Evolutionary conservation across 2,113 vertebrate genomes (phyloP).

Genomic region (Eretmochelys imbricata): DNA sequence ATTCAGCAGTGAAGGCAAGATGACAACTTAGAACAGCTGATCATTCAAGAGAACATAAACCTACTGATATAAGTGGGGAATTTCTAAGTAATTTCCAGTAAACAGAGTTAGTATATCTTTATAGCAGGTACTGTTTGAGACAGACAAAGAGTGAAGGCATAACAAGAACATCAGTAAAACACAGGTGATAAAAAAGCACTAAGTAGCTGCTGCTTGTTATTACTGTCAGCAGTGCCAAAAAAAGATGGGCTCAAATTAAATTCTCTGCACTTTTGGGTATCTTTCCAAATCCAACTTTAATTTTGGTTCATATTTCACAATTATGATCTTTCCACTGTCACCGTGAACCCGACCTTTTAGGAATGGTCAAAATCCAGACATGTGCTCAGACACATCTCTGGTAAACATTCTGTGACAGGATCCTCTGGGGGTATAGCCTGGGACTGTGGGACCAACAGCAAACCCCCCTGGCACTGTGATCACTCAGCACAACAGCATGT

Average conservation of each 20-base stretch:
- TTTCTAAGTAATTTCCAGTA: too few relatives aligned
- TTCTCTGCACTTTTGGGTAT: background rate
- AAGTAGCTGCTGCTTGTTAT: background rate
- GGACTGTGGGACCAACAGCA: too few relatives aligned
- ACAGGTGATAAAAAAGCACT: background rate
- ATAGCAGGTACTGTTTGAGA: background rate
- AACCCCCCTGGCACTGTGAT: too few relatives aligned
- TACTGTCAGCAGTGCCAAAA: background rate
- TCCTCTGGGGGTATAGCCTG: too few relatives aligned
- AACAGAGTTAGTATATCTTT: too few relatives aligned
- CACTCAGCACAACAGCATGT: too few relatives aligned
- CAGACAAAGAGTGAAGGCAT: background rate
- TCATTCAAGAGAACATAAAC: too few relatives aligned
- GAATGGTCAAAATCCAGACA: constrained; percentile 11
- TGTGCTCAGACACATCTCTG: constrained; percentile 40
- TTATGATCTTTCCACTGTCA: constrained; percentile 11
- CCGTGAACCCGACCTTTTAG: constrained; percentile 22
- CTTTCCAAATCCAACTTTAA: background rate
- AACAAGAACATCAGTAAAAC: background rate
- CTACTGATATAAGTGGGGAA: too few relatives aligned
- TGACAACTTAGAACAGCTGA: too few relatives aligned
- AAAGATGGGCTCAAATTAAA: background rate
- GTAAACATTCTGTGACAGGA: background rate
- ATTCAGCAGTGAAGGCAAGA: too few relatives aligned
- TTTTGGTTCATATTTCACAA: constrained; percentile 39